Base-by-base conservation (phyloP, 2,888 invertebrate genomes). In the Philereme transversata region DNA sequence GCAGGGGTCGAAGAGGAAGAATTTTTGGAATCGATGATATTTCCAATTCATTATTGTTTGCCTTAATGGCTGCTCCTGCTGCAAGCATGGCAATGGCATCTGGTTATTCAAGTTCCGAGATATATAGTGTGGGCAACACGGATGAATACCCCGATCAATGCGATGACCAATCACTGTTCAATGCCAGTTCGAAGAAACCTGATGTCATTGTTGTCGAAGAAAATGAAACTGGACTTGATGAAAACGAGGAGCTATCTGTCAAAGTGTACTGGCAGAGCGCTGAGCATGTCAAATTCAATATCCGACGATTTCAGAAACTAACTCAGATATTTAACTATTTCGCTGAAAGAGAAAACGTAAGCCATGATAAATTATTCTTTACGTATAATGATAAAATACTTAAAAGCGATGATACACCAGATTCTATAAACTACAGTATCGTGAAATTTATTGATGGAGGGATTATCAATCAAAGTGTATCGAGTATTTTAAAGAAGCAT, bases 361-460 rank as follows among this genome's bases (percentile, higher is more conserved):
- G 70, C 11, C 52, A 71, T 0, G 82, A 88, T 35, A 86, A 86
- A 8, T 64, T 93, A 11, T 72, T 91, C 1, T 88, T 93, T 40
- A 87, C 78, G 0, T 89, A 87, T 45, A 86, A 90, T 0, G 85
- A 88, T 57, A 81, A 67, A 43, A 85, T 92, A 41, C 60, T 93
- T 1, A 83, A 80, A 52, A 76, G 79, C 0, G 79, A 86, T 0
- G 90, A 93, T 65, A 90, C 91, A 0, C 93, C 93, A 0, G 87
- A 87, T 2, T 74, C 83, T 0, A 88, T 93, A 34, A 68, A 79
- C 0, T 92, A 93, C 55, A 90, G 73, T 45, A 84, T 91, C 7
- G 87, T 76, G 0, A 88, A 91, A 51, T 90, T 92, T 62, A 93
- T 93, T 4, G 92, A 92, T 0, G 92, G 92, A 0, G 92, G 92